Base-by-base conservation (phyloP, 2,797 vertebrate genomes). In the Pangasius sanitwongsei region DNA sequence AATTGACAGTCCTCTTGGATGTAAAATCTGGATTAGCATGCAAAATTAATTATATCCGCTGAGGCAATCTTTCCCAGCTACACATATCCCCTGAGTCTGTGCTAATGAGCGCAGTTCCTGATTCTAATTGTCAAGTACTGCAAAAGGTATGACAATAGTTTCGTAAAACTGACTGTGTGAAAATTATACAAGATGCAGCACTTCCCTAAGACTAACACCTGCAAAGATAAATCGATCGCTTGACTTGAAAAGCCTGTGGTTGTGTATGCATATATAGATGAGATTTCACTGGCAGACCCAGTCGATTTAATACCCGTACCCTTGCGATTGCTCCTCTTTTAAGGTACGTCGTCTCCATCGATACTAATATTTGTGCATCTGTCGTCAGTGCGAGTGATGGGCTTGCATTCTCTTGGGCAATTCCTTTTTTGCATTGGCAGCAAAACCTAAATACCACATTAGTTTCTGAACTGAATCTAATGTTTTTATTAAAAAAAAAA, bases 31-130 rank as follows among this genome's bases (percentile, higher is more conserved):
- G 91, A 92, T 92, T 87, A 89, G 86, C 87, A 91, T 92, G 89
- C 83, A 90, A 91, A 91, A 92, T 92, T 89, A 93, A 92, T 90
- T 90, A 89, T 81, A 89, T 86, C 89, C 87, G 86, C 61, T 67
- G 81, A 87, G 86, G 85, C 81, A 81, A 57, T 88, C 69, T 85
- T 85, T 87, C 69, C 77, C 86, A 85, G 89, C 53, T 86, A 63
- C 50, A n/a, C 37, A 55, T 25, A 44, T 89, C 86, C 86, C 87
- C 72, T 0, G 89, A 90, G 92, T 88, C 84, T 50, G 57, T 63
- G 34, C 83, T 92, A 91, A 92, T 87, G 80, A 91, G 91, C 75
- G 34, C 53, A 83, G 44, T 82, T 89, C 89, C 90, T 80, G 70
- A 82, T 89, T 92, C 86, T 88, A 89, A 91, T 91, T 75, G 89